phyloP scores from a whole-genome alignment of 2,797 vertebrate species.

The Remorina albescens region DNA sequence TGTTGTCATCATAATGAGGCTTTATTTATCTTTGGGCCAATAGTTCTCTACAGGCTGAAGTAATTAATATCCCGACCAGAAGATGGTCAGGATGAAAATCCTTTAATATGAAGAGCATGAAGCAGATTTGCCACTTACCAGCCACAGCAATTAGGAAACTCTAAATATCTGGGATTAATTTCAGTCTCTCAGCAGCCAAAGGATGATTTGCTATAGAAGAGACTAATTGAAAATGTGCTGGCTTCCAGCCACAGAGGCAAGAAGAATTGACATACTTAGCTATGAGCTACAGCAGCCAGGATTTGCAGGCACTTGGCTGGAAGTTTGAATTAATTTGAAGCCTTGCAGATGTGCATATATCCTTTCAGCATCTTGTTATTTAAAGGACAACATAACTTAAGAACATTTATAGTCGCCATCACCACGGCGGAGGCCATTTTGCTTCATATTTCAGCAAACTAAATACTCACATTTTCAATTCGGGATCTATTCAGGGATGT shows the following conservation, averaged over 20 bases:
- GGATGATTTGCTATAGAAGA: constrained; percentile 66
- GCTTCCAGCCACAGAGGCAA: constrained; percentile 53
- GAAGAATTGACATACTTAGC: constrained; percentile 69
- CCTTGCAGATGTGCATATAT: constrained; percentile 70
- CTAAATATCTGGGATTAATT: constrained; percentile 70
- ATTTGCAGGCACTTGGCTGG: constrained; percentile 71
- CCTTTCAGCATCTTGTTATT: constrained; percentile 49
- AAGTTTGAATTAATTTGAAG: constrained; percentile 70
- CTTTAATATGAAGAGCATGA: constrained; percentile 44
- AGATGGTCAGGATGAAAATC: constrained; percentile 43
- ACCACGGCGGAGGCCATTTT: not conserved
- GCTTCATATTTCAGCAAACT: constrained; percentile 19
- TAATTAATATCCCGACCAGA: constrained; percentile 56
- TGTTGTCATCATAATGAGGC: constrained; percentile 18
- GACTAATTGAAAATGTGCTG: constrained; percentile 68
- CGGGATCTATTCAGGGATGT: not conserved
- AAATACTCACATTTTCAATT: constrained; percentile 25
- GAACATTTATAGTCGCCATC: constrained; percentile 25
- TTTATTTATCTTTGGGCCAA: constrained; percentile 38
- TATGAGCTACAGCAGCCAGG: constrained; percentile 49
- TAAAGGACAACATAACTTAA: constrained; percentile 49
- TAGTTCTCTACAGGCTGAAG: constrained; percentile 24
- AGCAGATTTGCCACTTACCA: constrained; percentile 59
- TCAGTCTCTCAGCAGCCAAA: constrained; percentile 59
- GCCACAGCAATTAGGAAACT: constrained; percentile 68